phyloP scores from a whole-genome alignment of 2,113 vertebrate species.

The Passer montanus region DNA sequence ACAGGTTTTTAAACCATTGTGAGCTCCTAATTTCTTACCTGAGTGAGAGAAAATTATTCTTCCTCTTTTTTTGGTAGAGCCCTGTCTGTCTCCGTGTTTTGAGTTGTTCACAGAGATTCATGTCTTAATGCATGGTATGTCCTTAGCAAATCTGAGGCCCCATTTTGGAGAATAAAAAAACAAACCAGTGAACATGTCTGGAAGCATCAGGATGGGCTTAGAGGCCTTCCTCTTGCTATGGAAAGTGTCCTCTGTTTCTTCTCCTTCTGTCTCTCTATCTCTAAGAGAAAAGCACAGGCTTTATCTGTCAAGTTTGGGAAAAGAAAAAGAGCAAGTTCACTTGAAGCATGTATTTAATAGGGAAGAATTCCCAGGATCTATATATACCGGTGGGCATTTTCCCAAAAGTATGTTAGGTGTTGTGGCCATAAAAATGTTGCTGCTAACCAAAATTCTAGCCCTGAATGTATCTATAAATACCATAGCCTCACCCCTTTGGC shows the following conservation, averaged over 20 bases:
- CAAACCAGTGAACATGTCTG: not conserved
- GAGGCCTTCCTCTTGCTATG: not conserved
- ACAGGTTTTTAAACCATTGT: not conserved
- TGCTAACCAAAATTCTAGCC: slow-evolving; percentile 12
- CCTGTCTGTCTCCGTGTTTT: not conserved
- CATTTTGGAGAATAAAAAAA: not conserved
- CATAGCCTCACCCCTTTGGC: not conserved
- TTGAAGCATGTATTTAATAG: not conserved
- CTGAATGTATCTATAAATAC: not conserved
- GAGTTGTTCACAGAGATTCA: not conserved
- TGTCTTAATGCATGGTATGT: not conserved
- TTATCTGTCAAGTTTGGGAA: not conserved
- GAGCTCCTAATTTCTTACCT: not conserved
- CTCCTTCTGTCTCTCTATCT: not conserved
- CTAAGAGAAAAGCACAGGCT: not conserved
- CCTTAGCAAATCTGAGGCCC: not conserved
- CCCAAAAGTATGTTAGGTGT: not conserved
- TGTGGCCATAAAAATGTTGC: not conserved
- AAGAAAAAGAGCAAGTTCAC: not conserved
- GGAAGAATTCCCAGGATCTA: not conserved
- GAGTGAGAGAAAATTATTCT: not conserved
- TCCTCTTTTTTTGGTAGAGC: not conserved
- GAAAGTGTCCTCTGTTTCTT: not conserved
- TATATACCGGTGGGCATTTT: not conserved
- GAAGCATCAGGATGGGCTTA: not conserved